Base-by-base conservation (phyloP, 2,888 invertebrate species). In the Tipula confusa region DNA sequence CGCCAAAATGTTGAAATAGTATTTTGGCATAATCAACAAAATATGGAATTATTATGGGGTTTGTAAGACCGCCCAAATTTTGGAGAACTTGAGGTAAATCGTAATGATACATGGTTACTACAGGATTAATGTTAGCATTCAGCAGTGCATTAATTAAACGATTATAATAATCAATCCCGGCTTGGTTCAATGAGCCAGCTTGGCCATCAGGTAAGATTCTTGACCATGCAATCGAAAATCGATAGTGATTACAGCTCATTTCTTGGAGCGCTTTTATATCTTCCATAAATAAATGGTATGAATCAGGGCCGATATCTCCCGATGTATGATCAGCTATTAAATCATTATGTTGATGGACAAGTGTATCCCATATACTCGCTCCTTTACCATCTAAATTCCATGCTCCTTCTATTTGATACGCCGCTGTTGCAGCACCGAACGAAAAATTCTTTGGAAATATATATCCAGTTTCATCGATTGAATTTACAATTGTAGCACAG, bases 171-270 rank as follows among this genome's bases (percentile, higher is more conserved):
- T 90, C 87, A 13, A 93, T 88, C 1, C 93, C 95, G 0, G 89
- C 90, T 85, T 91, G 86, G 86, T 93, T 95, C 11, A 93, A 88
- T n/a, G 89, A 87, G 82, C 91, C 89, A 0, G 90, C 85, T 82
- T 90, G 90, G 64, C 92, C 92, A 29, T 90, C 91, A 0, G 94
- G 93, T 82, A 94, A 87, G 28, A 94, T 89, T 29, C 94, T 89
- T 0, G 93, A 87, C 94, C 94, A 94, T 0, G 93, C 91, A 84
- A 93, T 90, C 2, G 92, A 92, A 86, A 93, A 92, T 80, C 92
- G 88, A 86, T 92, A 92, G 85, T 90, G 91, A 82, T 92, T 7
- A 6, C 29, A 90, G n/a, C 91, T 91, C 6, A 92, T 86, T 24
- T 89, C 85, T 85, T 90, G 90, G n/a, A 93, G 85, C 15, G 91